phyloP scores from a whole-genome alignment of 2,113 vertebrate genomes.

The Agapornis roseicollis region DNA sequence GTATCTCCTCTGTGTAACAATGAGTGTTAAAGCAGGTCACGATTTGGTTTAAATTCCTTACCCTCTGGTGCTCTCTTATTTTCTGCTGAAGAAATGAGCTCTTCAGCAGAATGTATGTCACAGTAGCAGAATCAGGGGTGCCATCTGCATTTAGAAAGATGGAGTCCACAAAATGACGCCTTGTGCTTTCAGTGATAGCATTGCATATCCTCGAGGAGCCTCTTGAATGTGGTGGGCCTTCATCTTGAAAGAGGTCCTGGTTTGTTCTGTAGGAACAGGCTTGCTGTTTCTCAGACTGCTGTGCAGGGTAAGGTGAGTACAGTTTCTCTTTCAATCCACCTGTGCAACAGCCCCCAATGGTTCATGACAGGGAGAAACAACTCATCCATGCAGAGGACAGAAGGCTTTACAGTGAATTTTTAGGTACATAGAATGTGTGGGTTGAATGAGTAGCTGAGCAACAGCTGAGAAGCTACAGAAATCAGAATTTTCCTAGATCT shows the following conservation, averaged over 20 bases:
- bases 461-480: not conserved
- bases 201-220: not conserved
- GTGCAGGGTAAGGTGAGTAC: not conserved
- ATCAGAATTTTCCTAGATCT: not conserved
- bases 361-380: not conserved
- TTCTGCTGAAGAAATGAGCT: not conserved
- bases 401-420: not conserved
- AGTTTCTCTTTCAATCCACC: not conserved
- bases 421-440: not conserved
- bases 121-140: not conserved
- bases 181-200: not conserved
- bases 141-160: conserved; percentile 23
- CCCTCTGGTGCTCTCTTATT: not conserved
- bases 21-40: conserved; percentile 39
- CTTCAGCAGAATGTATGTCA: conserved; percentile 29
- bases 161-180: not conserved
- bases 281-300: not conserved
- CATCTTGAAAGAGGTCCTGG: not conserved
- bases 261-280: not conserved
- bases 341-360: not conserved
- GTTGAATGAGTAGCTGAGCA: not conserved
- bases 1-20: not conserved
- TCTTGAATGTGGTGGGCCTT: not conserved
- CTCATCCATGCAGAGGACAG: not conserved
- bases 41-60: conserved; percentile 18